These are phyloP conservation scores for Burhinus bistriatus DNA, from an alignment of 2,113 vertebrate species.

Conservation along the genomic window DNA sequence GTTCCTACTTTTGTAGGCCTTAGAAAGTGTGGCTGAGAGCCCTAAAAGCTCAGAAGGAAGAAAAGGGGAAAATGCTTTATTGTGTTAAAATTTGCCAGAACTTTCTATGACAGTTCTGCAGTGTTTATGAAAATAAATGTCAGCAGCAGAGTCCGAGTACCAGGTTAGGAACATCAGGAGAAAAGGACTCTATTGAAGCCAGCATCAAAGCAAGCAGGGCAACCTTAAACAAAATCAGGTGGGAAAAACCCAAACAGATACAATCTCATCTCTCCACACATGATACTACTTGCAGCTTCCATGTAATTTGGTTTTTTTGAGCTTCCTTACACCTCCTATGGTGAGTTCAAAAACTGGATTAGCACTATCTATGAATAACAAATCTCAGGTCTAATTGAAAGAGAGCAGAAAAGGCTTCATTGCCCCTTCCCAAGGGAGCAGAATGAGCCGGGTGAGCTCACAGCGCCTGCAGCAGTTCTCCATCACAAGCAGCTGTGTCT, in stretches of 20 bases:
- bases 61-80: no score
- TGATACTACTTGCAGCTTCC: background rate
- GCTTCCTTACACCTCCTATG: background rate
- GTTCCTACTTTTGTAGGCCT: no score
- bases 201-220: background rate
- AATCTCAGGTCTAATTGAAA: background rate
- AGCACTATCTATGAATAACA: background rate
- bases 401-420: background rate
- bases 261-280: background rate
- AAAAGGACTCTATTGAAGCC: background rate
- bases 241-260: background rate
- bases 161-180: background rate
- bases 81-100: background rate
- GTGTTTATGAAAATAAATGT: background rate
- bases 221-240: background rate
- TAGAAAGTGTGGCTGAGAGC: no score
- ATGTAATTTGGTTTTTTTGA: background rate
- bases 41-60: no score
- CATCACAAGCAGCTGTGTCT: background rate
- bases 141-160: background rate
- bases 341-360: background rate
- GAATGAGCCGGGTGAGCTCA: background rate
- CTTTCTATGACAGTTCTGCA: background rate
- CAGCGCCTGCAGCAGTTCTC: accelerated
- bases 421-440: background rate